Conservation (phyloP, 2,113 vertebrate genomes). For the Propithecus coquereli region DNA sequence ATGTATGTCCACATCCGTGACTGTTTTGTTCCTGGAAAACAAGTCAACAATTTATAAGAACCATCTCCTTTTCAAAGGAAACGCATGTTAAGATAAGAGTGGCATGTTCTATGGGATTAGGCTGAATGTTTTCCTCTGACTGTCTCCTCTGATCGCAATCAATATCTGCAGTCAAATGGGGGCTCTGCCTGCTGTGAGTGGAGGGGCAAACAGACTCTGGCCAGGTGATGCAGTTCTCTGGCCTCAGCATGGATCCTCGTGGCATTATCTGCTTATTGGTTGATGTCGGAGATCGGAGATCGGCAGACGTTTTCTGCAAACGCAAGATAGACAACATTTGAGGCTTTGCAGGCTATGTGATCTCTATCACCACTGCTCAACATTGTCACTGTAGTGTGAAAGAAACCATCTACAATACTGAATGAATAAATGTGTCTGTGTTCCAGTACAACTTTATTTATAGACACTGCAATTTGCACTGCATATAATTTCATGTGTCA, state of each 20-base stretch:
- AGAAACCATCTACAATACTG: background rate
- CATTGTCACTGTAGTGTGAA: background rate
- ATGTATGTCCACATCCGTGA: background rate
- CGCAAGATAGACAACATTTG: background rate
- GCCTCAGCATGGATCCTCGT: background rate
- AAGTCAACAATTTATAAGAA: constrained; percentile 35
- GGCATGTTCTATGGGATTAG: background rate
- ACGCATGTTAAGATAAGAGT: constrained; percentile 18
- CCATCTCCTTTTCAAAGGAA: constrained; percentile 50
- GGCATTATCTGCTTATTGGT: background rate
- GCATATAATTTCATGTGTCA: background rate
- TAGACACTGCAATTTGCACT: background rate
- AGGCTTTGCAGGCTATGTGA: background rate
- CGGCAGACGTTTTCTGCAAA: background rate
- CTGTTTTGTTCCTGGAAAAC: constrained; percentile 32
- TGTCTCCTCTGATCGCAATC: constrained; percentile 26
- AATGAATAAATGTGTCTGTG: background rate
- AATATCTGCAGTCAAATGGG: background rate
- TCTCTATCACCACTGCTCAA: background rate
- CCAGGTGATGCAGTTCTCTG: background rate
- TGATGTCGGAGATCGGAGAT: background rate
- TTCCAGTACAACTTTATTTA: constrained; percentile 32
- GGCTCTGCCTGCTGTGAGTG: background rate
- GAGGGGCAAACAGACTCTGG: background rate
- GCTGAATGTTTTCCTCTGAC: background rate